Percentiles rank a stretch among this genome's conserved stretches.
Evolutionary conservation across 2,888 invertebrate species (phyloP).

Genomic region (Eulithis testata): DNA sequence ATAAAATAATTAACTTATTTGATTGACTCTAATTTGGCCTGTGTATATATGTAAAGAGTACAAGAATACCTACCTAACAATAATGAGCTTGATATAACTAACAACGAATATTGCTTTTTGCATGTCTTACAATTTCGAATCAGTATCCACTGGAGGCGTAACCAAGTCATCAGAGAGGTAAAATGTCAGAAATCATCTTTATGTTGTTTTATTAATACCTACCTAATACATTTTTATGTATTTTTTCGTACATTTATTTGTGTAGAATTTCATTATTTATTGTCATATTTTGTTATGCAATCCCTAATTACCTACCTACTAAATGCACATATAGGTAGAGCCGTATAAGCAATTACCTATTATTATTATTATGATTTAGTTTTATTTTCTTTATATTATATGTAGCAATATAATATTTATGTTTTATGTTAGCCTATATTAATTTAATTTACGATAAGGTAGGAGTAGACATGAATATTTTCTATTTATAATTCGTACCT

Average conservation of each 20-base stretch:
- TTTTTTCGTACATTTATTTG: slow-evolving; percentile 12
- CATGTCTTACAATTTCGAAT: slow-evolving; percentile 90
- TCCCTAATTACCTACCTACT: too few relatives aligned
- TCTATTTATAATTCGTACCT: too few relatives aligned
- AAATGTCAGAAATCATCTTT: slow-evolving; percentile 26
- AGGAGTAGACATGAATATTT: too few relatives aligned
- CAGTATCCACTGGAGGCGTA: slow-evolving; percentile 87
- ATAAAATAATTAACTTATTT: background rate
- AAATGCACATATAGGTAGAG: too few relatives aligned
- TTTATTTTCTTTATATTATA: too few relatives aligned
- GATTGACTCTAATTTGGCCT: background rate
- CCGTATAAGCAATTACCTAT: too few relatives aligned
- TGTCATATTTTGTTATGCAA: too few relatives aligned
- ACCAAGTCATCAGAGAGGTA: slow-evolving; percentile 86
- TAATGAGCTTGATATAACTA: slow-evolving; percentile 57
- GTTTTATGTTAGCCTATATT: too few relatives aligned
- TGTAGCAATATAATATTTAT: too few relatives aligned
- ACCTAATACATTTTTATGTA: background rate
- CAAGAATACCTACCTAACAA: background rate
- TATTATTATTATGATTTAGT: too few relatives aligned
- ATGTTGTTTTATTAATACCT: slow-evolving; percentile 13
- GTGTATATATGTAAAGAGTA: too few relatives aligned
- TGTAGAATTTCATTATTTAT: background rate
- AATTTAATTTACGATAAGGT: too few relatives aligned
- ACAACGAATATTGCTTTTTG: slow-evolving; percentile 85